phyloP scores from a whole-genome alignment of 2,797 vertebrate genomes.

The Gallinago solitaria region DNA sequence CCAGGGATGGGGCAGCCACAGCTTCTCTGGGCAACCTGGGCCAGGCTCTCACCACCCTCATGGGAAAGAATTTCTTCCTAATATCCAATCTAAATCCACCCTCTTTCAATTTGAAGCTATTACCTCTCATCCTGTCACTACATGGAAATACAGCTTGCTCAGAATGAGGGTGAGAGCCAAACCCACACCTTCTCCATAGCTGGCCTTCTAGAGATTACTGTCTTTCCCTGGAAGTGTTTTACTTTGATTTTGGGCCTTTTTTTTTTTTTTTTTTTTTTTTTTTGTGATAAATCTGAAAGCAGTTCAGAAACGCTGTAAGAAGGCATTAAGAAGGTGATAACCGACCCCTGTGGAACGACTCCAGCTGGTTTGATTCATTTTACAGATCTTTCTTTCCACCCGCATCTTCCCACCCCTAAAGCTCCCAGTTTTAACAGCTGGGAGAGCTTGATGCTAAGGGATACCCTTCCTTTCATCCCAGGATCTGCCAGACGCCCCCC shows the following conservation, averaged over 20 bases:
- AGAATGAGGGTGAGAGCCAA: neutral
- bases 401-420: neutral
- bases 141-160: neutral
- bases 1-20: neutral
- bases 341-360: rapidly evolving
- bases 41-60: neutral
- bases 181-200: neutral
- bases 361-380: neutral
- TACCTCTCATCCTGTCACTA: neutral
- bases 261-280: too few species aligned
- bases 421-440: neutral
- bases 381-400: neutral
- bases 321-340: neutral
- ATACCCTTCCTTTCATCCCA: neutral
- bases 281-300: neutral
- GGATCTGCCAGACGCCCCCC: neutral
- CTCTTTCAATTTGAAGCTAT: neutral
- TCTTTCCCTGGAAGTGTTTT: neutral
- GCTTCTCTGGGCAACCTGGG: neutral
- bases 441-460: neutral
- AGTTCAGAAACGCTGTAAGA: neutral
- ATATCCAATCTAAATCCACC: neutral
- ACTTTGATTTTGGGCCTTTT: neutral
- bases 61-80: neutral
- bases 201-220: neutral